Percentiles rank a stretch among this genome's conserved stretches.
Evolutionary conservation across 2,797 vertebrate species (phyloP).

Genomic region (Carduelis carduelis): DNA sequence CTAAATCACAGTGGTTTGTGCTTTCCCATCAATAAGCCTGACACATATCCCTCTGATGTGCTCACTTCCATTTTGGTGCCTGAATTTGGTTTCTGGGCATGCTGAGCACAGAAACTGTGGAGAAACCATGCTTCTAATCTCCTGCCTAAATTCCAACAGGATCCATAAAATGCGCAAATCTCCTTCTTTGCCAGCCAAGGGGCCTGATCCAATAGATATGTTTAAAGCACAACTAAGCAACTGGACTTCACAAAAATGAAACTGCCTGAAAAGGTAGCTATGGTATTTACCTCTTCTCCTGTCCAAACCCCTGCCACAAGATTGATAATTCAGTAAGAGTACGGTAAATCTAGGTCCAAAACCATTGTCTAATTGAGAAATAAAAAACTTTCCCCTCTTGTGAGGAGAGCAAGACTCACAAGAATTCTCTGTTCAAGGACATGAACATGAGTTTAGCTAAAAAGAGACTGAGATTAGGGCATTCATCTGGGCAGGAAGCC

Average conservation of each 20-base stretch:
- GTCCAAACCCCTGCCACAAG: not conserved
- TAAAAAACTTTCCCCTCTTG: not conserved
- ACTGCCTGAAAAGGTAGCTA: not conserved
- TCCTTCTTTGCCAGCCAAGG: not conserved
- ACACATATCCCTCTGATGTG: not conserved
- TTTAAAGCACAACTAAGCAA: not conserved
- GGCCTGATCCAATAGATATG: not conserved
- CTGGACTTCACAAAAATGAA: not conserved
- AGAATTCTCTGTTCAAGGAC: not conserved
- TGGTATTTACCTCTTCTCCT: not conserved
- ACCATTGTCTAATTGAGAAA: not conserved
- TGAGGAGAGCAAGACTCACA: not conserved
- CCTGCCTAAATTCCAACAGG: not conserved
- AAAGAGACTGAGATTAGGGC: not conserved
- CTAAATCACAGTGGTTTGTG: not conserved
- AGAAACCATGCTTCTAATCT: not conserved
- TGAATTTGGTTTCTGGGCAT: not conserved
- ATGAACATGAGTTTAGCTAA: not conserved
- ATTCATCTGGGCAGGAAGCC: not conserved
- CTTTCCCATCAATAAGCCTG: not conserved
- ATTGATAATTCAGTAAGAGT: not conserved
- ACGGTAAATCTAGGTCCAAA: not conserved
- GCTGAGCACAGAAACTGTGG: not conserved
- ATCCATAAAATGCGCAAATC: not conserved
- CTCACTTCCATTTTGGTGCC: not conserved